Conservation (phyloP, 2,113 vertebrate genomes). For the Nipponia nippon region DNA sequence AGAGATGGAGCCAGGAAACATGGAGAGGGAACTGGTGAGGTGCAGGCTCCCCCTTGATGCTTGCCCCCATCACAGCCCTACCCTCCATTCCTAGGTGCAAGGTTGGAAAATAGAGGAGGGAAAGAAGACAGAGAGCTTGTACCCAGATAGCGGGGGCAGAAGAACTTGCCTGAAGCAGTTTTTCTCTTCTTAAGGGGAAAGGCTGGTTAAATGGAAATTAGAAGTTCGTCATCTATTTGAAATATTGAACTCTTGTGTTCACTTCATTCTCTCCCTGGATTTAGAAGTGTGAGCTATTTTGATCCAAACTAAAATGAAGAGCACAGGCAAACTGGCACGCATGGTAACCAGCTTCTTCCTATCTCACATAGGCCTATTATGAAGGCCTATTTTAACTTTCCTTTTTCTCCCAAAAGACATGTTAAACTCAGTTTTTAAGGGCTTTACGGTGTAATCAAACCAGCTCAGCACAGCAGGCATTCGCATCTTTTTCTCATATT, state of each 20-base stretch:
- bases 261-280: neutral
- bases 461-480: neutral
- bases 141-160: neutral
- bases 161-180: neutral
- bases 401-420: neutral
- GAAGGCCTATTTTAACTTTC: neutral
- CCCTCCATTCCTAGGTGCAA: neutral
- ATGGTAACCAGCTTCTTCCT: neutral
- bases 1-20: neutral
- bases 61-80: neutral
- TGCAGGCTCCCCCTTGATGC: neutral
- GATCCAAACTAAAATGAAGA: neutral
- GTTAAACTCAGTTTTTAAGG: slow-evolving; percentile 12
- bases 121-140: neutral
- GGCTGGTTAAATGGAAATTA: slow-evolving; percentile 3
- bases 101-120: neutral
- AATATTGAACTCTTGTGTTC: neutral
- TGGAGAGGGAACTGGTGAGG: neutral
- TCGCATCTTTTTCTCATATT: neutral
- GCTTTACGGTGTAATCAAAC: neutral
- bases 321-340: neutral
- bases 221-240: neutral
- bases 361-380: neutral
- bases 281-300: slow-evolving; percentile 8
- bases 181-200: neutral